These are phyloP conservation scores for Teleiodes luculella DNA, from an alignment of 2,888 invertebrate genomes.

Conservation along the genomic window DNA sequence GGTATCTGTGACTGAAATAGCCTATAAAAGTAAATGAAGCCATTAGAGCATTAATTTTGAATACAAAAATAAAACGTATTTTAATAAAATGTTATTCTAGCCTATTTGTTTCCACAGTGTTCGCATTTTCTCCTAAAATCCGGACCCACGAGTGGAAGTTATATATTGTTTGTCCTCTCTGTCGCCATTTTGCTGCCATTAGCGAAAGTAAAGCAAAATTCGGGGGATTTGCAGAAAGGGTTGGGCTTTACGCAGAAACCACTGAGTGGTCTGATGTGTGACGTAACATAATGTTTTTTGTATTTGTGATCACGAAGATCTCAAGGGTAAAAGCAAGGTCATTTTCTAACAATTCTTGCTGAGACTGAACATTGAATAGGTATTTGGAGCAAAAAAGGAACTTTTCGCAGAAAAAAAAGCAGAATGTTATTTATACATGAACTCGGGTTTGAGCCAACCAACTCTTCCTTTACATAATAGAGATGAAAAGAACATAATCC, in stretches of 20 bases:
- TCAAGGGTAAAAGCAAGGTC: neutral
- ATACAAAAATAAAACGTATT: constrained; percentile 9
- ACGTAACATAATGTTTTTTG: constrained; percentile 21
- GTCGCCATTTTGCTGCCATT: constrained; percentile 46
- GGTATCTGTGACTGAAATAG: neutral
- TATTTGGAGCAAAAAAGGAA: too few species aligned
- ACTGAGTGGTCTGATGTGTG: constrained; percentile 20
- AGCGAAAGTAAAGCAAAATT: constrained; percentile 42
- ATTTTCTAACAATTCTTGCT: constrained; percentile 20
- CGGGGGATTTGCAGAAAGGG: constrained; percentile 35
- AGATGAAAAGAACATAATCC: too few species aligned
- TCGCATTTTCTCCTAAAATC: constrained; percentile 32
- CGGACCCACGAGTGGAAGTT: constrained; percentile 37
- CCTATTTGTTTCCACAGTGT: constrained; percentile 18
- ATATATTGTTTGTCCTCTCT: constrained; percentile 46
- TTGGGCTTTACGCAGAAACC: constrained; percentile 18
- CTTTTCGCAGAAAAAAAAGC: too few species aligned
- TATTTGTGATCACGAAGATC: neutral
- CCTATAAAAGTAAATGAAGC: too few species aligned
- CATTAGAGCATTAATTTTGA: neutral
- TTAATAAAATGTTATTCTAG: constrained; percentile 12
- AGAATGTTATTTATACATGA: too few species aligned
- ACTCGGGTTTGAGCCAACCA: too few species aligned
- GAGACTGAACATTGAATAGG: too few species aligned
- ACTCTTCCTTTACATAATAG: too few species aligned